phyloP scores from a whole-genome alignment of 2,113 vertebrate species.

The Myotis davidii region DNA sequence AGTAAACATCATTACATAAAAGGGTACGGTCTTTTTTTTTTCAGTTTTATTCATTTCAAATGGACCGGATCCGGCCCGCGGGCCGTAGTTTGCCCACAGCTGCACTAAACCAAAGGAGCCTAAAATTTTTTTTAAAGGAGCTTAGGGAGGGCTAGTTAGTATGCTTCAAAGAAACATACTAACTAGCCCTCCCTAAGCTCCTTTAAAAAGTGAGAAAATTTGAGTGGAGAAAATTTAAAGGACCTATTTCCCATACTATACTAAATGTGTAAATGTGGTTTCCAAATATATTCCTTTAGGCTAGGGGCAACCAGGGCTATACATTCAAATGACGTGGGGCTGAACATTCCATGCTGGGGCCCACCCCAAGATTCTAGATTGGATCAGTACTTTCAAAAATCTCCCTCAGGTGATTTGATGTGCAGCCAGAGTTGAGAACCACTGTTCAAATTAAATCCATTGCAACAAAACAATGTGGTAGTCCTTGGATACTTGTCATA shows the following conservation, averaged over 20 bases:
- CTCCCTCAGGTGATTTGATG: neutral
- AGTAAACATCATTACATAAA: too few relatives aligned
- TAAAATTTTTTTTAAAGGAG: neutral
- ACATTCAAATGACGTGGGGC: neutral
- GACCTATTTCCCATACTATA: neutral
- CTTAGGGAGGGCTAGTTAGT: neutral
- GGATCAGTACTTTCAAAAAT: neutral
- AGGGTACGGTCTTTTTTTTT: too few relatives aligned
- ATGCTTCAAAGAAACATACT: neutral
- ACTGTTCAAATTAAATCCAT: neutral
- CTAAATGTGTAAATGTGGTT: neutral
- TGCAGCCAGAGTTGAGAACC: neutral
- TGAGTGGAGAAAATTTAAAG: too few relatives aligned
- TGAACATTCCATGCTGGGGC: neutral
- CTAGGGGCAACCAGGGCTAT: neutral
- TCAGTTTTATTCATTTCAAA: too few relatives aligned
- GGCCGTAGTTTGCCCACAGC: too few relatives aligned
- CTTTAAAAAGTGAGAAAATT: neutral
- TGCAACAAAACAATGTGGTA: neutral
- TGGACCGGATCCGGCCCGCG: too few relatives aligned
- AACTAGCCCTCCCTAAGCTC: neutral
- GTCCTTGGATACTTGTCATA: neutral
- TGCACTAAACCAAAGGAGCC: constrained; percentile 39
- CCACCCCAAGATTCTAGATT: neutral
- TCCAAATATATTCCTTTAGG: constrained; percentile 14